Conservation (phyloP, 1,140 invertebrate species). For the Phymorhynchus buccinoides region DNA sequence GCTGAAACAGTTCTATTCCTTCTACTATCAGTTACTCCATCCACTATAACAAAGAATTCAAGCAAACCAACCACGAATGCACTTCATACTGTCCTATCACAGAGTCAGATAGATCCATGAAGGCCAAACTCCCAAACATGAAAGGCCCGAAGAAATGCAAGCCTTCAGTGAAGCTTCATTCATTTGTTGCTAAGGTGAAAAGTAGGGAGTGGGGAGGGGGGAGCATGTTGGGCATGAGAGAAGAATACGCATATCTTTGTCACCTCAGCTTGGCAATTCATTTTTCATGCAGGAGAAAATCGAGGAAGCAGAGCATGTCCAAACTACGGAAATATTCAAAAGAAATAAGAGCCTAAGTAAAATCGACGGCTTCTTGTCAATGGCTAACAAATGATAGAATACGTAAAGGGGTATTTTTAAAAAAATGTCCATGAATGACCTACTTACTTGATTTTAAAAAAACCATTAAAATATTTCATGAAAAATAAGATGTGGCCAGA, state of each 20-base stretch:
- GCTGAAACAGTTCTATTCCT: neutral
- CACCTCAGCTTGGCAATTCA: neutral
- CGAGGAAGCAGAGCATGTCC: neutral
- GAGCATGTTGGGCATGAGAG: neutral
- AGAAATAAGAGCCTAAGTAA: neutral
- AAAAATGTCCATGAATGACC: too few relatives aligned
- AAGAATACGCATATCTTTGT: neutral
- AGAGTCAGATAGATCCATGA: neutral
- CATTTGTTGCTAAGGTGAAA: neutral
- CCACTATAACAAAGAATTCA: neutral
- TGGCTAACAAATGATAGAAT: neutral
- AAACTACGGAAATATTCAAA: neutral
- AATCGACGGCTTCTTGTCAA: neutral
- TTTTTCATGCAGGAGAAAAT: neutral
- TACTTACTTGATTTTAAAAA: too few relatives aligned
- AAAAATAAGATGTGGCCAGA: neutral
- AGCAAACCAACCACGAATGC: neutral
- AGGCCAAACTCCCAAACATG: neutral
- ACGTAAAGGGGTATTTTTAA: neutral
- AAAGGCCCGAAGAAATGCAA: neutral
- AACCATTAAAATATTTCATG: neutral
- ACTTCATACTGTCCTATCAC: neutral
- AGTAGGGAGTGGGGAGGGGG: neutral
- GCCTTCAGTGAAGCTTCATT: neutral
- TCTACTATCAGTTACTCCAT: neutral